A percentile compares a stretch with the other conserved stretches of the same genome.
Conservation (phyloP, 30 jellyfish, hydroid and myxozoan genomes). For the Turritopsis rubra region DNA sequence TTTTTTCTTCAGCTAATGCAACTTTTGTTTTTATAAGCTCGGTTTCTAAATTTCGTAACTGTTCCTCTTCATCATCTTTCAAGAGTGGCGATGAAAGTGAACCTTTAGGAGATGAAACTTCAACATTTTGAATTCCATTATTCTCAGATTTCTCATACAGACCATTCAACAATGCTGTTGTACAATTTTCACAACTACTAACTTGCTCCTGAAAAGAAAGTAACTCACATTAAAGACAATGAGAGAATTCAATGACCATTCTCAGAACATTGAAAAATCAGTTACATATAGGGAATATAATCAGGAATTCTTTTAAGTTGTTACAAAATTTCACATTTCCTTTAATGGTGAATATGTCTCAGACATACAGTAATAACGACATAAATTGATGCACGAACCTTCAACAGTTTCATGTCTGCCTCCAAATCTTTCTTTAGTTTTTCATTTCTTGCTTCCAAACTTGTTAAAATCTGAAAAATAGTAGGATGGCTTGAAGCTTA, state of each 20-base stretch:
- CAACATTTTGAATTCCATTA: constrained; percentile 3
- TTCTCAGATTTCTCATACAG: background rate
- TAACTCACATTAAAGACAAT: background rate
- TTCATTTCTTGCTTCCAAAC: constrained; percentile 62
- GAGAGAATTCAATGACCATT: background rate
- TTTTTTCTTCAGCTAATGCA: constrained; percentile 70
- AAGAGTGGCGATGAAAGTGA: constrained; percentile 8
- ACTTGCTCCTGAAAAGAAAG: constrained; percentile 22
- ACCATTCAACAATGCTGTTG: constrained; percentile 8
- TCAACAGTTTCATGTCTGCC: constrained; percentile 33
- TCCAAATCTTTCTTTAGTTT: constrained; percentile 44
- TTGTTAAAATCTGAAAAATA: constrained; percentile 56
- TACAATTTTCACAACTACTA: constrained; percentile 22
- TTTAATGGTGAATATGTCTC: too few relatives aligned
- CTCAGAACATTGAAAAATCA: too few relatives aligned
- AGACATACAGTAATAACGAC: too few relatives aligned
- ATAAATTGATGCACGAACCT: constrained; percentile 42
- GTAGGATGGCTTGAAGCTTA: too few relatives aligned
- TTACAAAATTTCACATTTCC: background rate
- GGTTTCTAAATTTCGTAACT: constrained; percentile 42
- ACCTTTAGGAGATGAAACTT: constrained; percentile 20
- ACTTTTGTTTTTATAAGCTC: constrained; percentile 67
- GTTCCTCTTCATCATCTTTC: constrained; percentile 48
- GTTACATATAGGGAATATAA: too few relatives aligned
- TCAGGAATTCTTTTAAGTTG: too few relatives aligned